phyloP scores from a whole-genome alignment of 2,888 invertebrate genomes.

The Plutella xylostella region DNA sequence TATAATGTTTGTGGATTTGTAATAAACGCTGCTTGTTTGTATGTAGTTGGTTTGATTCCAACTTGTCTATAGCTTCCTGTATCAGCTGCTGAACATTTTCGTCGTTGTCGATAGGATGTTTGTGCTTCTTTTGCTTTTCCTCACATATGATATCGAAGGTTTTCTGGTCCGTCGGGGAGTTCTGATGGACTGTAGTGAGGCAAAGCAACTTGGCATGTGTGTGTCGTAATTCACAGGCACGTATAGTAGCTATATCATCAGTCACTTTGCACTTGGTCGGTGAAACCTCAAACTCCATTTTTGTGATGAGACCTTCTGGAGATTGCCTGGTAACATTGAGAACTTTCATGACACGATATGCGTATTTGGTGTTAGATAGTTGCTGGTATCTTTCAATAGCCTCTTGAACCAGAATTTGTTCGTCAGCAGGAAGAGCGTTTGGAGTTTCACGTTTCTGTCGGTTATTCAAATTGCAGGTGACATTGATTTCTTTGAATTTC shows the following conservation, averaged over 20 bases:
- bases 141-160: too few relatives aligned
- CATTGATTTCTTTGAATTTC: slow-evolving; percentile 19
- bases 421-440: neutral
- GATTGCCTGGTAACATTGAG: neutral
- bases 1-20: slow-evolving; percentile 40
- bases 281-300: neutral
- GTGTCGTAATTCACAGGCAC: too few relatives aligned
- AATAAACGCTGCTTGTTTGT: slow-evolving; percentile 45
- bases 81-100: slow-evolving; percentile 32
- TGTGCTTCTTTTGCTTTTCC: neutral
- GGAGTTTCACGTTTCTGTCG: slow-evolving; percentile 9
- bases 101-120: neutral
- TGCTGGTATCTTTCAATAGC: neutral
- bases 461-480: slow-evolving; percentile 17
- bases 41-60: slow-evolving; percentile 42
- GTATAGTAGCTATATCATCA: slow-evolving; percentile 1
- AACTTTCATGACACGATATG: neutral
- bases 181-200: too few relatives aligned
- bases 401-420: neutral
- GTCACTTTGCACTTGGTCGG: neutral
- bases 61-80: slow-evolving; percentile 37
- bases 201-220: too few relatives aligned
- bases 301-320: neutral
- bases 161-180: too few relatives aligned
- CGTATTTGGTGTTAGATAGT: slow-evolving; percentile 10